These are phyloP conservation scores for Ochropleura leucogaster DNA, from an alignment of 2,888 invertebrate species.

Conservation along the genomic window DNA sequence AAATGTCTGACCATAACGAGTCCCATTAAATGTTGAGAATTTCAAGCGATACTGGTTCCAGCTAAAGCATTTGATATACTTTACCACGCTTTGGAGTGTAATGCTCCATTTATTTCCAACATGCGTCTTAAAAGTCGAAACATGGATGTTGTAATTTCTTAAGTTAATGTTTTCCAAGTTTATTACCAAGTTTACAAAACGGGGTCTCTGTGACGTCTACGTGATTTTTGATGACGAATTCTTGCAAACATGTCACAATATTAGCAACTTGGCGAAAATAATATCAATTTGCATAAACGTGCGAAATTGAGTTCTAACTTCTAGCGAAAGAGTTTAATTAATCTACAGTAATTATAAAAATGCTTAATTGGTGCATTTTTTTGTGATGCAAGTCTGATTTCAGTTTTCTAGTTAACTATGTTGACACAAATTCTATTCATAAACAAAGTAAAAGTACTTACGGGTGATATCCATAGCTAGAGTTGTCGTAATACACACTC, in stretches of 20 bases:
- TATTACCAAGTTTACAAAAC: conserved; percentile 44
- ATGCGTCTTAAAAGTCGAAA: background rate
- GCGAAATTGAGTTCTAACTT: conserved; percentile 29
- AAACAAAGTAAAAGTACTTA: conserved; percentile 73
- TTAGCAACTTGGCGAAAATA: conserved; percentile 45
- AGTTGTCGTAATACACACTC: conserved; percentile 84
- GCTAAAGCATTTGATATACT: background rate
- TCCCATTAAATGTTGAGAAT: conserved; percentile 36
- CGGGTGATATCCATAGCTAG: conserved; percentile 87
- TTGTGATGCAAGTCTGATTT: conserved; percentile 50
- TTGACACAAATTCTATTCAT: conserved; percentile 16
- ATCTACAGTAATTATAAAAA: conserved; percentile 22
- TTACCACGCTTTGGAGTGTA: background rate
- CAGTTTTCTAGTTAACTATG: conserved; percentile 30
- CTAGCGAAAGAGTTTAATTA: conserved; percentile 6
- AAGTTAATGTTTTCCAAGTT: conserved; percentile 6
- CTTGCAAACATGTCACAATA: conserved; percentile 44
- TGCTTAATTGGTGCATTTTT: conserved; percentile 50
- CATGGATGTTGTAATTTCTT: conserved; percentile 12
- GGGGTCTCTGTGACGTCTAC: conserved; percentile 27
- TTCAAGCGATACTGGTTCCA: conserved; percentile 27
- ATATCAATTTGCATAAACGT: conserved; percentile 23
- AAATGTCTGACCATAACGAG: conserved; percentile 39
- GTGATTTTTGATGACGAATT: conserved; percentile 38
- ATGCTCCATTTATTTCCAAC: conserved; percentile 6